A percentile compares a stretch with the other conserved stretches of the same genome.
Evolutionary conservation across 2,888 invertebrate species (phyloP).

Genomic region (Leptura quadrifasciata): DNA sequence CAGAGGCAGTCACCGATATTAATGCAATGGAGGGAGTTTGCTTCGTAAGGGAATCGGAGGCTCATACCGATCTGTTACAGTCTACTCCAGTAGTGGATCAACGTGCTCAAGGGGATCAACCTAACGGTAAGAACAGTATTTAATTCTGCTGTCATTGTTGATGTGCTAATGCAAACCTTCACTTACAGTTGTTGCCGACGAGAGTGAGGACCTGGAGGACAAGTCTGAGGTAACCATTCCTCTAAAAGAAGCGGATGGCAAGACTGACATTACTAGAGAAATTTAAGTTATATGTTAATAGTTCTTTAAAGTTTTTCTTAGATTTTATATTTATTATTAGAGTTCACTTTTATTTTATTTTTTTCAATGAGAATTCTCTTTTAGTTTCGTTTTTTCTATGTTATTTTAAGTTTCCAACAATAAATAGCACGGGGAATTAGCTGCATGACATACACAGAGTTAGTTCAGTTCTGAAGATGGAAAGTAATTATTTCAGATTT

Average conservation of each 20-base stretch:
- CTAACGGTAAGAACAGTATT: not conserved
- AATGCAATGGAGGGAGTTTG: not conserved
- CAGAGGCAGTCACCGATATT: slow-evolving; percentile 12
- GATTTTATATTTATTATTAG: slow-evolving; percentile 19
- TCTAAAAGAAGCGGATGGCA: slow-evolving; percentile 2
- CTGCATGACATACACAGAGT: not conserved
- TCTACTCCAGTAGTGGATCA: not conserved
- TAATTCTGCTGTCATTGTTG: not conserved
- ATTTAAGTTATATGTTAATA: not conserved
- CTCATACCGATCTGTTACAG: not conserved
- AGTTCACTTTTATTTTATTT: slow-evolving; percentile 1
- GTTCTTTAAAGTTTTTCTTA: slow-evolving; percentile 2
- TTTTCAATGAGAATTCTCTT: not conserved
- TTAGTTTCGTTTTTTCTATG: slow-evolving; percentile 14
- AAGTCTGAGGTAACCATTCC: not conserved
- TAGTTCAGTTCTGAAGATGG: not conserved
- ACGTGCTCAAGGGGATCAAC: not conserved
- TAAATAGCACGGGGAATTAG: not conserved
- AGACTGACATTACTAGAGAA: slow-evolving; percentile 10
- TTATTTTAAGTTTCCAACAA: slow-evolving; percentile 1
- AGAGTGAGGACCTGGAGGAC: not conserved
- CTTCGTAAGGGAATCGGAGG: not conserved
- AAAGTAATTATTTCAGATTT: not conserved
- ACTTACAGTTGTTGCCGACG: not conserved
- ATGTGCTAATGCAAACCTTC: not conserved